Evolutionary conservation across 2,888 invertebrate genomes (phyloP), one percentile per base, ranked within the genome.

Genomic region (Zaprionus obscuricornis): DNA sequence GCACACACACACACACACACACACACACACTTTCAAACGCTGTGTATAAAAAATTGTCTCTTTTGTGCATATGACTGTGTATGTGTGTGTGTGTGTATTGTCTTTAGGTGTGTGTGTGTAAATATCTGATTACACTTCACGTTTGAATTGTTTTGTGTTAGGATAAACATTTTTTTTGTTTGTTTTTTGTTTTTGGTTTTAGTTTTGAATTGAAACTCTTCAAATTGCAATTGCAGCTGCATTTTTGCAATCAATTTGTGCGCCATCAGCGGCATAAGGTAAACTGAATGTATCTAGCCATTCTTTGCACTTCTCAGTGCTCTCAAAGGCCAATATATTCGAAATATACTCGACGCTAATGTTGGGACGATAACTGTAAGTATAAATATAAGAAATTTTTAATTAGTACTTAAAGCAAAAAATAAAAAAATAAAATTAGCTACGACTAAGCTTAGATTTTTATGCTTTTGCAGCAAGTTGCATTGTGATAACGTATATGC

Each of bases 341-440:
- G 93, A 92, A 92, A 98, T 92, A 93, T 95, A 96, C 90, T 94
- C 94, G 92, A 97, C 93, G 87, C 95, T 94, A 92, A 98, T 93
- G 91, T 93, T 94, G 92, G 96, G 98, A 89, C 98, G 97, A 93
- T 96, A 98, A 93, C 98, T 97, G 95, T 90, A 94, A 91, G 14
- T 11, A 34, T 20, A 26, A 8, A 34, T 17, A 7, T 6, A 22
- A 1, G n/a, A 26, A 37, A 39, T 22, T n/a, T 22, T 29, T 26
- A 11, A 42, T 42, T 34, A 27, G 18, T 18, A 45, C 1, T 14
- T 16, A 17, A 31, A 13, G 11, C 26, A 13, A 26, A 57, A 63
- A 24, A 26, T 16, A 57, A 11, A 22, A 47, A 20, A 20, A 11
- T 17, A 7, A 37, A 90, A 93, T 56, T 17, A 55, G n/a, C n/a